phyloP scores from a whole-genome alignment of 2,888 invertebrate species.

The Drosophila nr. medialis region DNA sequence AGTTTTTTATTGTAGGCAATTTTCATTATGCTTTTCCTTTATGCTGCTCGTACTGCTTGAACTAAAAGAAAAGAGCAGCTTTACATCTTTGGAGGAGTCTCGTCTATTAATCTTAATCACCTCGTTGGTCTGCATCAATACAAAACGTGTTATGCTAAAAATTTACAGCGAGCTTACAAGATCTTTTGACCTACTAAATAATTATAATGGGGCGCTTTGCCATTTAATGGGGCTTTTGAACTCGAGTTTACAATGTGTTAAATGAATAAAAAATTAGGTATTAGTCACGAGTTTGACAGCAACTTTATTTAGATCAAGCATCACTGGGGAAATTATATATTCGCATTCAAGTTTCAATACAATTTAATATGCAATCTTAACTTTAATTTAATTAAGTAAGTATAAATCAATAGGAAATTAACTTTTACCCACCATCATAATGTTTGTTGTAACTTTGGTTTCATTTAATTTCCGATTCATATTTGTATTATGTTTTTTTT shows the following conservation, averaged over 20 bases:
- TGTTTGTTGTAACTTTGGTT: background rate
- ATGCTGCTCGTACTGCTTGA: background rate
- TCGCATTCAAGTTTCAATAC: no score
- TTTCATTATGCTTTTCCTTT: slow-evolving; percentile 33
- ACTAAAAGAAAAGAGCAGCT: background rate
- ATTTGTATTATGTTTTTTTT: slow-evolving; percentile 11
- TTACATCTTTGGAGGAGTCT: background rate
- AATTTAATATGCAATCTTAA: no score
- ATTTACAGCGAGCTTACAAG: slow-evolving; percentile 10
- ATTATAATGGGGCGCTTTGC: background rate
- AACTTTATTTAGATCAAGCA: background rate
- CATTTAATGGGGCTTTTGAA: slow-evolving; percentile 28
- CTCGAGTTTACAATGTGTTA: background rate
- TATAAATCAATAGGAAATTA: no score
- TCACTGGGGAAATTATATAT: background rate
- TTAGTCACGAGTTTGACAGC: background rate
- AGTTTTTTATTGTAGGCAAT: slow-evolving; percentile 30
- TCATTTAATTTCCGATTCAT: slow-evolving; percentile 16
- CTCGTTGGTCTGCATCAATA: background rate
- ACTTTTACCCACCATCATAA: slow-evolving; percentile 23
- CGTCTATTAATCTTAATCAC: background rate
- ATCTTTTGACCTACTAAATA: slow-evolving; percentile 3
- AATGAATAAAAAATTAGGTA: background rate
- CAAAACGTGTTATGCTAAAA: slow-evolving; percentile 21
- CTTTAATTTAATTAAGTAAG: background rate